These are phyloP conservation scores for Brachionus sp. DNA, from an alignment of 1,140 invertebrate species.

Conservation along the genomic window DNA sequence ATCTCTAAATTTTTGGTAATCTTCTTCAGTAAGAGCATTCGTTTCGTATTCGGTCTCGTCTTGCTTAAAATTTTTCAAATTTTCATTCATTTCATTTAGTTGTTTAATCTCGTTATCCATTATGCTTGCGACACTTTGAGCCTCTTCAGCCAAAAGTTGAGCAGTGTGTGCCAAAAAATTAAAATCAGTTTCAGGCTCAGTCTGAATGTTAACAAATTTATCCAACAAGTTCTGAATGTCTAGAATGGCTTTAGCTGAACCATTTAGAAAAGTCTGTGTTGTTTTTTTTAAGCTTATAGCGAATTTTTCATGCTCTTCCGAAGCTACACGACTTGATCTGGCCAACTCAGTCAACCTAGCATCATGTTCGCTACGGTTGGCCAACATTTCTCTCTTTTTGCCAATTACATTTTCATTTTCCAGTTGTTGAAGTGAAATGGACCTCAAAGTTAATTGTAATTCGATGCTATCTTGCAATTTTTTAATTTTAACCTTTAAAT, in stretches of 20 bases:
- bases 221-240: neutral
- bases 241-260: neutral
- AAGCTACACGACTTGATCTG: neutral
- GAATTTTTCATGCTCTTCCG: slow-evolving; percentile 6
- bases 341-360: neutral
- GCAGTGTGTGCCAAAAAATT: neutral
- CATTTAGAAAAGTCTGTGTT: neutral
- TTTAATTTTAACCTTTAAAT: neutral
- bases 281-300: neutral
- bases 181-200: neutral
- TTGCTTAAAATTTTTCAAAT: neutral
- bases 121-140: neutral
- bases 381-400: neutral
- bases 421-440: neutral
- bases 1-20: neutral
- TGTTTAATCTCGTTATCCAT: neutral
- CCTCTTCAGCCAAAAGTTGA: neutral
- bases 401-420: neutral
- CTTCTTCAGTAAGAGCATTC: neutral
- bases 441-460: slow-evolving; percentile 19
- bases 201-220: neutral
- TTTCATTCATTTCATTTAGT: neutral
- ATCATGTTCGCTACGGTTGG: neutral
- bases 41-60: neutral
- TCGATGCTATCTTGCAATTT: neutral